phyloP scores from a whole-genome alignment of 2,888 invertebrate genomes.

The Acleris cristana region DNA sequence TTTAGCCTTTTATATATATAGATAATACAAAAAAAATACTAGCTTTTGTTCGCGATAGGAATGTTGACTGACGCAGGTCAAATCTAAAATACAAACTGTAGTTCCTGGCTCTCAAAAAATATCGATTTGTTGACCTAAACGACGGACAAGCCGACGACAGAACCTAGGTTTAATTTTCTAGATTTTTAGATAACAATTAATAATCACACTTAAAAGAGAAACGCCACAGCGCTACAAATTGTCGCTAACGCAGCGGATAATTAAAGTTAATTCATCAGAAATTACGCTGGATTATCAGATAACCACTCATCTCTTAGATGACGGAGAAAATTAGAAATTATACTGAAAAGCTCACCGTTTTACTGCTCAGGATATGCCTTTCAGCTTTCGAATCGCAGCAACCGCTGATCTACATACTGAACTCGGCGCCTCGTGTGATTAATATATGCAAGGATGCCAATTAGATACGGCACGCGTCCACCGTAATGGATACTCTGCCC shows the following conservation, averaged over 20 bases:
- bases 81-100: no score
- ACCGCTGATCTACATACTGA: conserved; percentile 61
- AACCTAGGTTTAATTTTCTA: no score
- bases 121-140: no score
- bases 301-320: conserved; percentile 48
- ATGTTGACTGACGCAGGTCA: no score
- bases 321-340: conserved; percentile 66
- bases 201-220: conserved; percentile 34
- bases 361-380: conserved; percentile 60
- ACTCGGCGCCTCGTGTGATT: conserved; percentile 57
- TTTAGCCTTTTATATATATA: no score
- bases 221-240: conserved; percentile 30
- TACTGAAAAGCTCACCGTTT: conserved; percentile 65
- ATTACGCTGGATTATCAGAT: conserved; percentile 49
- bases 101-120: no score
- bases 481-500: conserved; percentile 49
- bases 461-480: conserved; percentile 69
- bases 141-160: no score
- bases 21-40: no score
- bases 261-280: conserved; percentile 46
- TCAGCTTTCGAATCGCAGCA: conserved; percentile 65
- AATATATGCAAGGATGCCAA: conserved; percentile 75
- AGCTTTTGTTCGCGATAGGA: no score
- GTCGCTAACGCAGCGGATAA: conserved; percentile 27
- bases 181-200: no score